phyloP scores from a whole-genome alignment of 2,113 vertebrate genomes.

The Sylvicapra grimmia region DNA sequence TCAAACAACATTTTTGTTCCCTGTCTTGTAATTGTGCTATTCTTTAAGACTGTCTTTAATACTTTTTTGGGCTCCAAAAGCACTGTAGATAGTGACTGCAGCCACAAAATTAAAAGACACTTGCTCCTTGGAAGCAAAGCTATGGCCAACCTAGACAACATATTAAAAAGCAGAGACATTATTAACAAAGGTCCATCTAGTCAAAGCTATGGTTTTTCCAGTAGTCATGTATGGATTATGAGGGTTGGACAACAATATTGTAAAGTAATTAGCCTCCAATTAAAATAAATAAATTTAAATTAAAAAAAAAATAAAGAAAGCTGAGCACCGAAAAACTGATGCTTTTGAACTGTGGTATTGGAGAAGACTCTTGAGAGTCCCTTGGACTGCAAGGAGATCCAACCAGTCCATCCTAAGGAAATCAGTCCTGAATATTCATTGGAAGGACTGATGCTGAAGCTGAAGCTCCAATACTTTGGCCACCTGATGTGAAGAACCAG shows the following conservation, averaged over 20 bases:
- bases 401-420: neutral
- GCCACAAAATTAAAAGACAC: neutral
- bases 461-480: neutral
- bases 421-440: neutral
- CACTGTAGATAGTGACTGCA: neutral
- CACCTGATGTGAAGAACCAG: neutral
- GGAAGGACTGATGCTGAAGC: neutral
- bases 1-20: neutral
- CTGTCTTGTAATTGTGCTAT: neutral
- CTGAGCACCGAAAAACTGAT: neutral
- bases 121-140: neutral
- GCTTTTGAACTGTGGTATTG: neutral
- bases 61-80: neutral
- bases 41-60: neutral
- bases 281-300: too few relatives aligned
- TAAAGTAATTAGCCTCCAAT: too few relatives aligned
- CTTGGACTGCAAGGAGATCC: neutral
- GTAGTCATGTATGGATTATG: neutral
- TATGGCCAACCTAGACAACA: neutral
- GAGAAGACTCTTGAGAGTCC: neutral
- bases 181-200: neutral
- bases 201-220: neutral
- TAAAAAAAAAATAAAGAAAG: neutral
- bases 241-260: neutral
- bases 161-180: neutral